phyloP scores from a whole-genome alignment of 2,797 vertebrate genomes.

The Choloepus didactylus region DNA sequence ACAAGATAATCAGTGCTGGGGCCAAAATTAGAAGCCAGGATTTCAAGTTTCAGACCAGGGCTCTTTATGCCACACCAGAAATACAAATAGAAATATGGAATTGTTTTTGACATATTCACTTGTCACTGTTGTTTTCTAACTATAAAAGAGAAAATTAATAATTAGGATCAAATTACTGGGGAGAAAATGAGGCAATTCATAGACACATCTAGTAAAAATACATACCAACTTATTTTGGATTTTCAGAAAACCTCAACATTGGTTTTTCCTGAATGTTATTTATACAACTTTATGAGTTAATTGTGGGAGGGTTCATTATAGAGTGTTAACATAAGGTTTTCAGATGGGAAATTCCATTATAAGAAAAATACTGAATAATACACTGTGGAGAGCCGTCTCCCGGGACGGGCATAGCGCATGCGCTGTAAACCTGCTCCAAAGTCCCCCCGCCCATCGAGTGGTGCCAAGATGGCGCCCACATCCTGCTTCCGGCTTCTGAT shows the following conservation, averaged over 20 bases:
- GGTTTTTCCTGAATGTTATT: slow-evolving; percentile 37
- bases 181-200: background rate
- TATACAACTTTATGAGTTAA: background rate
- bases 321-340: slow-evolving; percentile 9
- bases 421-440: too few relatives aligned
- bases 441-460: too few relatives aligned
- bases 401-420: too few relatives aligned
- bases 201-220: background rate
- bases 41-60: background rate
- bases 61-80: background rate
- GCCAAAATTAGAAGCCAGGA: background rate
- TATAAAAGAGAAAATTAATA: background rate
- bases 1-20: background rate
- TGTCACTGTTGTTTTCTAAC: background rate
- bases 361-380: slow-evolving; percentile 6
- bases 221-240: background rate
- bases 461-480: too few relatives aligned
- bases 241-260: slow-evolving; percentile 14
- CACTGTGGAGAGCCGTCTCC: too few relatives aligned
- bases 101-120: background rate
- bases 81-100: background rate
- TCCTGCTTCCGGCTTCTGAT: too few relatives aligned
- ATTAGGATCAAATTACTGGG: background rate
- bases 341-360: background rate
- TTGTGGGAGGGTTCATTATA: slow-evolving; percentile 17